These are phyloP conservation scores for Tetraneura akinire DNA, from an alignment of 1,140 invertebrate species.

Conservation along the genomic window DNA sequence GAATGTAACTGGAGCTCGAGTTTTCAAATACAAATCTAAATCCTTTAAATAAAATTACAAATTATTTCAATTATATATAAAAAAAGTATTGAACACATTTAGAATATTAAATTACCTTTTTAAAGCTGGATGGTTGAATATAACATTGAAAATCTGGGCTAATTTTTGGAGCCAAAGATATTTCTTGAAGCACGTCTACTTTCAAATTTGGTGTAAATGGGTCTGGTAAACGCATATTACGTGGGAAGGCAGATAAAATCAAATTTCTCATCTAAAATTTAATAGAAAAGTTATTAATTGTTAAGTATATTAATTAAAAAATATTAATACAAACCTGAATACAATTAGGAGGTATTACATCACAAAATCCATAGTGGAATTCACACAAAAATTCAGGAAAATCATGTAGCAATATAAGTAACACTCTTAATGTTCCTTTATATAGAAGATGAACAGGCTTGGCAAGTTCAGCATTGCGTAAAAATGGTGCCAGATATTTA, in stretches of 20 bases:
- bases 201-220: slow-evolving; percentile 97
- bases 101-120: slow-evolving; percentile 64
- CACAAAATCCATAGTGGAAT: slow-evolving; percentile 99
- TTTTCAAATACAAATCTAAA: slow-evolving; percentile 94
- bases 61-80: neutral
- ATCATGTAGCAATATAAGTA: slow-evolving; percentile 96
- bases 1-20: slow-evolving; percentile 92
- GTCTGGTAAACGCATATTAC: slow-evolving; percentile 96
- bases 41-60: slow-evolving; percentile 63
- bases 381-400: slow-evolving; percentile 99
- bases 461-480: slow-evolving; percentile 93
- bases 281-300: too few relatives aligned
- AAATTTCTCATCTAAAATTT: slow-evolving; percentile 82
- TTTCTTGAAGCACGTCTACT: slow-evolving; percentile 85
- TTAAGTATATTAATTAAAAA: neutral
- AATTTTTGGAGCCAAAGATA: slow-evolving; percentile 73
- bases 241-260: slow-evolving; percentile 94
- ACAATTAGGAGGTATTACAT: slow-evolving; percentile 98
- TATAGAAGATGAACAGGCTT: slow-evolving; percentile 91
- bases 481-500: slow-evolving; percentile 93
- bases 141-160: slow-evolving; percentile 84
- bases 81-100: neutral
- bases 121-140: slow-evolving; percentile 85
- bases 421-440: slow-evolving; percentile 92
- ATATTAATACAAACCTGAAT: slow-evolving; percentile 68